Evolutionary conservation across 2,113 vertebrate genomes (phyloP).

Genomic region (Corythoichthys intestinalis): DNA sequence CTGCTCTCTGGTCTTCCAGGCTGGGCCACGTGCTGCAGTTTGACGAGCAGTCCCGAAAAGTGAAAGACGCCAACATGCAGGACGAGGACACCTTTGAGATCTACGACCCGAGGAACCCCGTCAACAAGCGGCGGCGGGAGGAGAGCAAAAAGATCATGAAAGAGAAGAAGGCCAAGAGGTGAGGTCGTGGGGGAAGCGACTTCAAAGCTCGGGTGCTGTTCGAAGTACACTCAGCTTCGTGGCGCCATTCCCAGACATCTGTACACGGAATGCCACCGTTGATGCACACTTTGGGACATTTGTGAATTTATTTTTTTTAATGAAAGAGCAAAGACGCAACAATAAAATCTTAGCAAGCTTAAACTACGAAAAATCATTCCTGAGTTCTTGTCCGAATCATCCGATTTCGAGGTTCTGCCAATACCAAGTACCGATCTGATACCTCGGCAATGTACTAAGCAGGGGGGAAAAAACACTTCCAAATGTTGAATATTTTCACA

Average conservation of each 20-base stretch:
- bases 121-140: slow-evolving; percentile 92
- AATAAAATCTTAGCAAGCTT: not conserved
- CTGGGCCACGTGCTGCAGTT: slow-evolving; percentile 94
- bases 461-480: no score
- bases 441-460: no score
- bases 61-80: slow-evolving; percentile 94
- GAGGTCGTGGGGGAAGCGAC: slow-evolving; percentile 36
- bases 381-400: no score
- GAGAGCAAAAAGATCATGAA: slow-evolving; percentile 97
- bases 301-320: not conserved
- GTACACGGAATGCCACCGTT: slow-evolving; percentile 16
- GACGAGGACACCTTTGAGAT: slow-evolving; percentile 98
- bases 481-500: no score
- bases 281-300: not conserved
- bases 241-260: slow-evolving; percentile 34
- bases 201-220: slow-evolving; percentile 2
- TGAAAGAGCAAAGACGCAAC: no score
- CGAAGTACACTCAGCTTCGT: slow-evolving; percentile 4
- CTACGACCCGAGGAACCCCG: slow-evolving; percentile 94
- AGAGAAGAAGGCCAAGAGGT: slow-evolving; percentile 89
- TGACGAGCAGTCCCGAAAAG: slow-evolving; percentile 92
- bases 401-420: no score
- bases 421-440: no score
- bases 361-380: no score
- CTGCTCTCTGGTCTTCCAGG: slow-evolving; percentile 67